phyloP scores from a whole-genome alignment of 2,797 vertebrate genomes.

The Australoheros facetus region DNA sequence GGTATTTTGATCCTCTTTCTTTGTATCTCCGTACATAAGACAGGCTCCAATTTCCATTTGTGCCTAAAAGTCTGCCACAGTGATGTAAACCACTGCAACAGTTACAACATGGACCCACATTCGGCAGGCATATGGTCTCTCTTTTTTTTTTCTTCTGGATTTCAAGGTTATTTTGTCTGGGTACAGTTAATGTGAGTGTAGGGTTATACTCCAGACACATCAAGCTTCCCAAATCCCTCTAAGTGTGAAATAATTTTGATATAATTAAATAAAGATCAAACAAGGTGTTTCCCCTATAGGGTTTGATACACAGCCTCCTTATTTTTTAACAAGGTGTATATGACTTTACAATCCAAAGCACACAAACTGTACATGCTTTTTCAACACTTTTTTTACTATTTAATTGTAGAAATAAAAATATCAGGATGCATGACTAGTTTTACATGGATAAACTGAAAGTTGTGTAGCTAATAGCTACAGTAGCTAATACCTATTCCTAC shows the following conservation, averaged over 20 bases:
- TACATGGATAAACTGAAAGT: neutral
- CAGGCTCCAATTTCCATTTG: conserved; percentile 33
- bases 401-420: neutral
- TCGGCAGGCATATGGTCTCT: neutral
- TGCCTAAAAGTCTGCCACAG: conserved; percentile 15
- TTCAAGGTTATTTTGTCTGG: conserved; percentile 13
- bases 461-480: no score
- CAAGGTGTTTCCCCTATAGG: neutral
- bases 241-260: conserved; percentile 9
- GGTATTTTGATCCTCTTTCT: conserved; percentile 15
- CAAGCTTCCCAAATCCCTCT: conserved; percentile 3
- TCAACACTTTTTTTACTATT: neutral
- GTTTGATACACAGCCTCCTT: conserved; percentile 5
- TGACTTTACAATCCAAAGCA: neutral
- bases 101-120: conserved; percentile 24
- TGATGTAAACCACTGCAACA: conserved; percentile 34
- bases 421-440: neutral
- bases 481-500: neutral
- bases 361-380: neutral
- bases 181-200: neutral
- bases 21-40: conserved; percentile 28
- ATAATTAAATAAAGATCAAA: conserved; percentile 24
- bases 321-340: neutral
- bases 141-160: neutral
- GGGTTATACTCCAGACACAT: conserved; percentile 1